phyloP scores from a whole-genome alignment of 2,797 vertebrate genomes.

The Helostoma temminkii region DNA sequence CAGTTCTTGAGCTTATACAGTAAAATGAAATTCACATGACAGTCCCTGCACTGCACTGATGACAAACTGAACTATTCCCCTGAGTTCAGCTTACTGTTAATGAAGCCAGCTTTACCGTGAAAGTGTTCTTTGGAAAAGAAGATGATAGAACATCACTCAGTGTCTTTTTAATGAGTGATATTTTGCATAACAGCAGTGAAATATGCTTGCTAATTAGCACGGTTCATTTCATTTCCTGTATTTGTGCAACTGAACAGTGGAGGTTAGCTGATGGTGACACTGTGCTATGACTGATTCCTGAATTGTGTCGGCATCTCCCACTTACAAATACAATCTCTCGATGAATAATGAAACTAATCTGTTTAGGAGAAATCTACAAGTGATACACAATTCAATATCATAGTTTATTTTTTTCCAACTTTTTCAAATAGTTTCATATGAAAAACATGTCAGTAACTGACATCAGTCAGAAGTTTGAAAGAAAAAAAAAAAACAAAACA shows the following conservation, averaged over 20 bases:
- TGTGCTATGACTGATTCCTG: slow-evolving; percentile 67
- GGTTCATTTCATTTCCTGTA: slow-evolving; percentile 16
- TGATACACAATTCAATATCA: slow-evolving; percentile 79
- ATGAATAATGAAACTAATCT: slow-evolving; percentile 36
- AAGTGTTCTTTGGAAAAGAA: slow-evolving; percentile 43
- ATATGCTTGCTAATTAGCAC: slow-evolving; percentile 20
- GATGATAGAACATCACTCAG: slow-evolving; percentile 11
- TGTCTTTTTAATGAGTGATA: slow-evolving; percentile 36
- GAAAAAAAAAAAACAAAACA: slow-evolving; percentile 53
- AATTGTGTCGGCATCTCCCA: slow-evolving; percentile 43
- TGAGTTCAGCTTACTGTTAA: slow-evolving; percentile 55
- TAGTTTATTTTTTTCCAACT: slow-evolving; percentile 75
- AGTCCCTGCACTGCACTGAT: slow-evolving; percentile 49
- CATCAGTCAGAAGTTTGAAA: slow-evolving; percentile 80
- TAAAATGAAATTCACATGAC: slow-evolving; percentile 51
- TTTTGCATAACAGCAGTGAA: slow-evolving; percentile 51
- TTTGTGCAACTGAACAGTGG: slow-evolving; percentile 40
- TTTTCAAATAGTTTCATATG: slow-evolving; percentile 74
- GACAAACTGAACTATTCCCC: slow-evolving; percentile 50
- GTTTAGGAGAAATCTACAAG: slow-evolving; percentile 73
- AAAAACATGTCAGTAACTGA: slow-evolving; percentile 85
- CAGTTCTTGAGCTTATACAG: slow-evolving; percentile 38
- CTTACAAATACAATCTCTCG: slow-evolving; percentile 42
- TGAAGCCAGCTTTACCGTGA: slow-evolving; percentile 44
- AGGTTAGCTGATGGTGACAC: slow-evolving; percentile 35